Evolutionary conservation across 2,797 vertebrate genomes (phyloP).

Genomic region (Enteromius thamalakanensis): DNA sequence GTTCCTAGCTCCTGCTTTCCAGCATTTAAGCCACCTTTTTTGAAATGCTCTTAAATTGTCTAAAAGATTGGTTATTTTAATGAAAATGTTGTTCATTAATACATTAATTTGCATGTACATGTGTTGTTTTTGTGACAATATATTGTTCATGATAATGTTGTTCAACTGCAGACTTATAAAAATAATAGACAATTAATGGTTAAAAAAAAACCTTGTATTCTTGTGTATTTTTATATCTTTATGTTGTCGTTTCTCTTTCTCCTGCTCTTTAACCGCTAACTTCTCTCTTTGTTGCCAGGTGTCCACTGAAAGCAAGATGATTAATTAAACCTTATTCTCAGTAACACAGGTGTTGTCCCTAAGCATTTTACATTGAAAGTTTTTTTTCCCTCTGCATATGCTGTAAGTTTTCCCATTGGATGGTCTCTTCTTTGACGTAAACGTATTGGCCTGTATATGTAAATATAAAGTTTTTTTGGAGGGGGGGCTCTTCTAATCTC

Average conservation of each 20-base stretch:
- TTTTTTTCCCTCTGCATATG: conserved; percentile 76
- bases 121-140: background rate
- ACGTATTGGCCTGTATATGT: conserved; percentile 71
- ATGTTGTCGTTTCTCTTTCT: conserved; percentile 57
- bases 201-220: background rate
- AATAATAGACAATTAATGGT: background rate
- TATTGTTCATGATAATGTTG: background rate
- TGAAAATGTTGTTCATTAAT: background rate
- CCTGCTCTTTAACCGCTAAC: conserved; percentile 64
- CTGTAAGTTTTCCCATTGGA: conserved; percentile 41
- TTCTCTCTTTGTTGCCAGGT: conserved; percentile 67
- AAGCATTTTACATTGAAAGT: conserved; percentile 76
- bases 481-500: conserved; percentile 93
- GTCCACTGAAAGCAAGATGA: conserved; percentile 43
- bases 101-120: background rate
- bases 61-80: background rate
- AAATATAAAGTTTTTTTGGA: conserved; percentile 63
- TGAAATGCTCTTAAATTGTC: background rate
- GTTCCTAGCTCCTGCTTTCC: background rate
- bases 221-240: background rate
- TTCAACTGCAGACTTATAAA: background rate
- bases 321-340: conserved; percentile 33
- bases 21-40: background rate
- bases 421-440: conserved; percentile 78
- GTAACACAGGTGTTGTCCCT: conserved; percentile 14